Evolutionary conservation across 2,888 invertebrate genomes (phyloP), one percentile per base, ranked within the genome.

Genomic region (Plebejus melissa): DNA sequence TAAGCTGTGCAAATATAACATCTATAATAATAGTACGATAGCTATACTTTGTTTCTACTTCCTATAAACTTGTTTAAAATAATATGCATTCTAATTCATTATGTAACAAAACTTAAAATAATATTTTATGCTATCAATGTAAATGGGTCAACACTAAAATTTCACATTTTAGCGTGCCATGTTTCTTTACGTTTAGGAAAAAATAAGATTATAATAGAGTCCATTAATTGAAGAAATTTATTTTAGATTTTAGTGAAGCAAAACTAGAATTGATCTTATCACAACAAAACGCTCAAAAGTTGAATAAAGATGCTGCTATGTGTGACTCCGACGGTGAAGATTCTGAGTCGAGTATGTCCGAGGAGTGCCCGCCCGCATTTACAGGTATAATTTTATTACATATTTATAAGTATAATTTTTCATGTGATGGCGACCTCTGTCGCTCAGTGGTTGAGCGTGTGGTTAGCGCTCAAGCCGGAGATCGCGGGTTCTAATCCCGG

Each of bases 181-280:
- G 46, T 54, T 54, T 54, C 4, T 16, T 54, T 16, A 54, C 50
- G 11, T 13, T 16, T 16, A 16, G 4, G 54, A 4, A 16, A 16
- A 13, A 54, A 4, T 54, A 16, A 54, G 4, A 50, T 50, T 1
- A 4, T 4, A 13, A 3, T 4, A 16, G 54, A 54, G 3, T 50
- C 4, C 11, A 50, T 50, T 16, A 16, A 54, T 16, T 3, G 13
- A 13, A 54, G 16, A 13, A 54, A 58, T 60, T 58, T 76, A 60
- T 58, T 83, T 83, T 84, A 92, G 92, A 91, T 76, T 92, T 85
- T 79, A 88, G 91, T 77, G 90, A 90, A 80, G 84, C 86, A 0
- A 90, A 89, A 80, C 77, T 91, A 74, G 86, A 85, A 71, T 76
- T 80, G 41, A 84, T 91, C 28, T 86, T 88, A 74, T 83, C 84